Conservation (phyloP, 1,140 invertebrate species). For the Adoxophyes honmai region DNA sequence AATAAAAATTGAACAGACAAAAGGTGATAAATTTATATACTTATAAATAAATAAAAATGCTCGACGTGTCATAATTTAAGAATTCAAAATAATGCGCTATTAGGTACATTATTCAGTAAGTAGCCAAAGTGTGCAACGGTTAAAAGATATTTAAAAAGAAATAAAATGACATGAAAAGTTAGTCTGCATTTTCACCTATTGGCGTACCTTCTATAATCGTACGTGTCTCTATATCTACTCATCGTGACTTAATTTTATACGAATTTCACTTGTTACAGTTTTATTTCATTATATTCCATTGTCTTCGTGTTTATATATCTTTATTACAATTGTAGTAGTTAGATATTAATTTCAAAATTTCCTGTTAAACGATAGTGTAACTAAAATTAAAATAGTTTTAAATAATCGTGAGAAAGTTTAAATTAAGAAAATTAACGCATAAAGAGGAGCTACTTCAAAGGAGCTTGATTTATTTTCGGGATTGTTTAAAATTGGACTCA, state of each 20-base stretch:
- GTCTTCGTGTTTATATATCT: slow-evolving; percentile 2
- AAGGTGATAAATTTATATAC: background rate
- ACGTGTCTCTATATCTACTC: background rate
- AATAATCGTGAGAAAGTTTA: slow-evolving; percentile 7
- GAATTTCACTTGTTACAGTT: background rate
- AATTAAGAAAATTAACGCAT: background rate
- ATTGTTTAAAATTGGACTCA: too few species aligned
- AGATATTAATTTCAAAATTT: background rate
- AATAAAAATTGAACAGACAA: slow-evolving; percentile 25
- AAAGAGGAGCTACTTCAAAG: too few species aligned
- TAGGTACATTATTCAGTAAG: background rate
- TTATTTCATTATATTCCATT: background rate
- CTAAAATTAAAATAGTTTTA: slow-evolving; percentile 12
- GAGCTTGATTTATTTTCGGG: too few species aligned
- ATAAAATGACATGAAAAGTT: too few species aligned
- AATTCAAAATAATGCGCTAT: too few species aligned
- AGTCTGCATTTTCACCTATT: too few species aligned
- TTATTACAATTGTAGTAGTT: background rate
- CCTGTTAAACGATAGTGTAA: background rate
- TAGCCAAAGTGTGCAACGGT: background rate
- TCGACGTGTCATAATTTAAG: background rate
- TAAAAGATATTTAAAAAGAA: too few species aligned
- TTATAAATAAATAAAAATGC: background rate
- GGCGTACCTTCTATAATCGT: too few species aligned
- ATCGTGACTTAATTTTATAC: background rate